These are phyloP conservation scores for Lomographa bimaculata DNA, from an alignment of 2,888 invertebrate genomes.

Conservation along the genomic window DNA sequence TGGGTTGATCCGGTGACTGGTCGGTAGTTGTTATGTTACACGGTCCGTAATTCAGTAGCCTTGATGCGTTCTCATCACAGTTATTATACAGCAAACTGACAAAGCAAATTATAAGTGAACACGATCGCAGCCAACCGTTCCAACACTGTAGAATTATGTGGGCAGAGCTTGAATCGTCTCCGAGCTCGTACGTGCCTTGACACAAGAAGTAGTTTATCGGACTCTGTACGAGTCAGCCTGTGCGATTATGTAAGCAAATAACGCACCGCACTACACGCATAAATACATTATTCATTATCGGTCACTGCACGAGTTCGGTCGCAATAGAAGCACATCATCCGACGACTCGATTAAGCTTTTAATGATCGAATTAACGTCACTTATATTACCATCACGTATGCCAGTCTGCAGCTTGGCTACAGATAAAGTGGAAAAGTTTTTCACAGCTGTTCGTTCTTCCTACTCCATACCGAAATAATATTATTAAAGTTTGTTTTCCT, in stretches of 20 bases:
- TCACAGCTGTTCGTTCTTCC: constrained; percentile 31
- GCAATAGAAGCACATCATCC: constrained; percentile 37
- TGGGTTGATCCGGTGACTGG: constrained; percentile 37
- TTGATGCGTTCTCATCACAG: constrained; percentile 49
- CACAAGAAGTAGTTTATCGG: constrained; percentile 69
- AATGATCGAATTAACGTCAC: constrained; percentile 35
- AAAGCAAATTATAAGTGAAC: constrained; percentile 50
- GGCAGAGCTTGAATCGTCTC: constrained; percentile 54
- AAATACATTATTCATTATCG: constrained; percentile 70
- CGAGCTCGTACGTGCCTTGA: constrained; percentile 65
- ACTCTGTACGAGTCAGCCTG: constrained; percentile 51
- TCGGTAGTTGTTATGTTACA: constrained; percentile 38
- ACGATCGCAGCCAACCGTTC: constrained; percentile 46
- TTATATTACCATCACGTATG: constrained; percentile 33
- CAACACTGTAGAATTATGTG: constrained; percentile 63
- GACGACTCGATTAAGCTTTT: constrained; percentile 40
- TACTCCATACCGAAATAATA: constrained; percentile 27
- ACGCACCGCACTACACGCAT: constrained; percentile 50
- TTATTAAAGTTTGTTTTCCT: constrained; percentile 33
- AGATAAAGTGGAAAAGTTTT: constrained; percentile 33
- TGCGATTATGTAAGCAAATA: constrained; percentile 75
- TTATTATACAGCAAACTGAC: constrained; percentile 52
- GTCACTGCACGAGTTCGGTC: constrained; percentile 59
- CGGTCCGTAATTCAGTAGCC: constrained; percentile 51
- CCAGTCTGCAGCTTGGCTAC: constrained; percentile 28